These are phyloP conservation scores for Holothuria leucospilota DNA, from an alignment of 53 echinoderm and acorn worm species.

Conservation along the genomic window DNA sequence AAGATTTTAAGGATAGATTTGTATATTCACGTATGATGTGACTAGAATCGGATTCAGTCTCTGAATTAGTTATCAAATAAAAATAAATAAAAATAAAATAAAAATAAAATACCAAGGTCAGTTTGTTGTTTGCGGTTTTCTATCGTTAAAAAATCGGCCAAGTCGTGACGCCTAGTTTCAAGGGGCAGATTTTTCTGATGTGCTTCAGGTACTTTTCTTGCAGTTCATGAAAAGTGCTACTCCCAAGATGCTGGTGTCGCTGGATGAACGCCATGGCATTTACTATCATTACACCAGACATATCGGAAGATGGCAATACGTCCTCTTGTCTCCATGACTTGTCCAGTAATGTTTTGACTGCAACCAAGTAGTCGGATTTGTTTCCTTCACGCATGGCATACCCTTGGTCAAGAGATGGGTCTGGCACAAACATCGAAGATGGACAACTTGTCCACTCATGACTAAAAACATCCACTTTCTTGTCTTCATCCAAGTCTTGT, in stretches of 20 bases:
- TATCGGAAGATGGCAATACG: background rate
- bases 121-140: no score
- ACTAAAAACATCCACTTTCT: background rate
- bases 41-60: no score
- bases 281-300: background rate
- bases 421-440: slow-evolving; percentile 7
- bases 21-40: no score
- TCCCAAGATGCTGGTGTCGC: slow-evolving; percentile 3
- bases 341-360: background rate
- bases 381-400: slow-evolving; percentile 27
- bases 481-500: background rate
- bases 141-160: no score
- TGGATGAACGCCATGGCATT: slow-evolving; percentile 18
- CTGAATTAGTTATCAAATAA: no score
- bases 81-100: no score
- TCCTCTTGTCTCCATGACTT: background rate
- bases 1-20: no score
- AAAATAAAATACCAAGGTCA: no score
- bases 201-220: background rate
- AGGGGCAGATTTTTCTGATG: no score
- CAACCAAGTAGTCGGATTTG: slow-evolving; percentile 25
- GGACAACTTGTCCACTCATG: slow-evolving; percentile 18
- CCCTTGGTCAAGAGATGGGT: slow-evolving; percentile 14
- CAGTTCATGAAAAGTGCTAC: background rate
- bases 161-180: no score